Base-by-base conservation (phyloP, 2,113 vertebrate genomes). In the Passer montanus region DNA sequence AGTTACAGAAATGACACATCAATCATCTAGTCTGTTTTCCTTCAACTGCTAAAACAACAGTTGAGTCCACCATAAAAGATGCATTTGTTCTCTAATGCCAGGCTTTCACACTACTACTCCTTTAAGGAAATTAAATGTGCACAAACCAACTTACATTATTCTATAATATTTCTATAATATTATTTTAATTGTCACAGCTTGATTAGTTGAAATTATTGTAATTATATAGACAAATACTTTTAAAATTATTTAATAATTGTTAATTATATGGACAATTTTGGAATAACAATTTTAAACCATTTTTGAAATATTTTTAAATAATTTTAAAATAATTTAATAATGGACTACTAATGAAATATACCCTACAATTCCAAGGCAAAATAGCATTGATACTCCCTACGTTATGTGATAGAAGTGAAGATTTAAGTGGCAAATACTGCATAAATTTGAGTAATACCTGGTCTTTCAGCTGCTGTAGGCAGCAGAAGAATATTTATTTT, bases 91-190 rank as follows among this genome's bases (percentile, higher is more conserved):
- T 79, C 43, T 83, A 17, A 75, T 10, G 17, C 11, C 59, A 67
- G n/a, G 5, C 17, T 68, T 88, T 63, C 33, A 75, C 11, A 2
- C 8, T 37, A 24, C 13, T 44, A 30, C 4, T 27, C 11, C 24
- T 43, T 64, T 33, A 76, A 72, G 78, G 27, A 76, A 72, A 68
- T 80, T 31, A 49, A 79, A 31, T 64, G 18, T 16, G 5, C 8
- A 11, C 0, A 2, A 3, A 50, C 15, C 5, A 3, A 28, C 8
- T 31, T 53, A 7, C 1, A 8, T 30, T 62, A 72, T 28, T 28
- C 6, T 10, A 64, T 14, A 10, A 13, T 44, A 43, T 43, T 43
- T 43, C 41, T 43, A 43, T 43, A 43, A 43, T 43, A 43, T 43
- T 43, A 43, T 43, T 43, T 15, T 43, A 43, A 46, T 53, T 21